Evolutionary conservation across 1,140 invertebrate genomes (phyloP).

Genomic region (Oncopodura yosiiana): DNA sequence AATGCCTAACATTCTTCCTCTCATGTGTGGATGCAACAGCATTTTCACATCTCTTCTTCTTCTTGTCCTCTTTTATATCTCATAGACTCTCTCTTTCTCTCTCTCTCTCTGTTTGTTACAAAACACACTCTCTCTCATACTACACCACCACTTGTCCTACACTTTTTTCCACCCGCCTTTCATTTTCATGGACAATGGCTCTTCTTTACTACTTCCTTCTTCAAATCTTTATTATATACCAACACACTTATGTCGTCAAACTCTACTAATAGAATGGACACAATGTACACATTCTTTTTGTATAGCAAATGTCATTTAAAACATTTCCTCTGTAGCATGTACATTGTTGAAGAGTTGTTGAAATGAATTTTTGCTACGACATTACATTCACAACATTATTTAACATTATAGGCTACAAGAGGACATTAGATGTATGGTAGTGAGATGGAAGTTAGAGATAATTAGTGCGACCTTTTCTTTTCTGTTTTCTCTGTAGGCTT

Average conservation of each 20-base stretch:
- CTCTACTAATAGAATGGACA: slow-evolving; percentile 1
- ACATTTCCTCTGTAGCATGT: no score
- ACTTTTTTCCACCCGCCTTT: neutral
- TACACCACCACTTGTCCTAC: neutral
- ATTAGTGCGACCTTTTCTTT: no score
- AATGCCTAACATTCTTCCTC: slow-evolving; percentile 29
- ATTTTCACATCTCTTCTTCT: slow-evolving; percentile 4
- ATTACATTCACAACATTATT: no score
- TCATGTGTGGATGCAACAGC: slow-evolving; percentile 22
- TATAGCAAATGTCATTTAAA: no score
- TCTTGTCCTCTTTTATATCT: neutral
- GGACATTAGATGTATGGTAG: no score
- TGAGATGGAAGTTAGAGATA: no score
- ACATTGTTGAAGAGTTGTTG: no score
- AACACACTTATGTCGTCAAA: no score
- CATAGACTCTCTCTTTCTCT: neutral
- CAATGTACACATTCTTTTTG: no score
- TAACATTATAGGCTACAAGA: no score
- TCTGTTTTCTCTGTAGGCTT: no score
- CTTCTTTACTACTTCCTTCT: neutral
- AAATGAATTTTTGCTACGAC: no score
- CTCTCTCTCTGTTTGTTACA: neutral
- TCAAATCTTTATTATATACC: neutral
- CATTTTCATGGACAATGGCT: neutral
- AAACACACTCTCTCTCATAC: neutral